phyloP scores from a whole-genome alignment of 2,797 vertebrate genomes.

The Epinephelus coioides region DNA sequence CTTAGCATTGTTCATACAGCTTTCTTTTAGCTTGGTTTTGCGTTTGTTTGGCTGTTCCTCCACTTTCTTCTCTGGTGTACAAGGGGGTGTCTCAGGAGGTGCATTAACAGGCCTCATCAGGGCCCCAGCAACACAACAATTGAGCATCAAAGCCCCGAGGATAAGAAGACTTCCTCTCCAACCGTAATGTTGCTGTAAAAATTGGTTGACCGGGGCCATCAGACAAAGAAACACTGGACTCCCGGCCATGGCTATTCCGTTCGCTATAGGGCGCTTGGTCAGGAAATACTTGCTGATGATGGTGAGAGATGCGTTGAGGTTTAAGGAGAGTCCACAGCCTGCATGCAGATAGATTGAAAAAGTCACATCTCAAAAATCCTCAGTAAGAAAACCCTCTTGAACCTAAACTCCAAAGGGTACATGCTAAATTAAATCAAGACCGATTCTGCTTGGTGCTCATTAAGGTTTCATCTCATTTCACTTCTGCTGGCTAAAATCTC shows the following conservation, averaged over 20 bases:
- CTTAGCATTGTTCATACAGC: slow-evolving; percentile 75
- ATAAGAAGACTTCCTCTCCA: slow-evolving; percentile 91
- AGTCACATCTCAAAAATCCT: slow-evolving; percentile 45
- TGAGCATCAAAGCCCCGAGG: slow-evolving; percentile 87
- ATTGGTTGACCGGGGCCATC: slow-evolving; percentile 88
- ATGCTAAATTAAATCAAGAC: slow-evolving; percentile 78
- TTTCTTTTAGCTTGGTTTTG: slow-evolving; percentile 43
- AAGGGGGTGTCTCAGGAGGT: neutral
- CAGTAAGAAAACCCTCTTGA: slow-evolving; percentile 38
- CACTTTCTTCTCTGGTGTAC: slow-evolving; percentile 18
- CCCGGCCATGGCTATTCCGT: slow-evolving; percentile 90
- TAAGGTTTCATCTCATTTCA: slow-evolving; percentile 83
- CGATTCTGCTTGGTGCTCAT: slow-evolving; percentile 74
- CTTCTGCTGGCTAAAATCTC: slow-evolving; percentile 81
- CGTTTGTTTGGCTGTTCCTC: neutral
- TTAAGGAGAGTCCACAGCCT: slow-evolving; percentile 90
- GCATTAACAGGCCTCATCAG: slow-evolving; percentile 86
- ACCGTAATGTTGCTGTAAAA: slow-evolving; percentile 85
- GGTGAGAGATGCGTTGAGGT: slow-evolving; percentile 91
- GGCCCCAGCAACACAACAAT: slow-evolving; percentile 90
- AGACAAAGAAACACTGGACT: slow-evolving; percentile 88
- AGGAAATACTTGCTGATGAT: slow-evolving; percentile 91
- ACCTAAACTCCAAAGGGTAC: slow-evolving; percentile 55
- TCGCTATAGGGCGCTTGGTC: slow-evolving; percentile 86
- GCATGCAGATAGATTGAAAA: slow-evolving; percentile 57